phyloP scores from a whole-genome alignment of 2,888 invertebrate genomes.

The Parascotia fuliginaria region DNA sequence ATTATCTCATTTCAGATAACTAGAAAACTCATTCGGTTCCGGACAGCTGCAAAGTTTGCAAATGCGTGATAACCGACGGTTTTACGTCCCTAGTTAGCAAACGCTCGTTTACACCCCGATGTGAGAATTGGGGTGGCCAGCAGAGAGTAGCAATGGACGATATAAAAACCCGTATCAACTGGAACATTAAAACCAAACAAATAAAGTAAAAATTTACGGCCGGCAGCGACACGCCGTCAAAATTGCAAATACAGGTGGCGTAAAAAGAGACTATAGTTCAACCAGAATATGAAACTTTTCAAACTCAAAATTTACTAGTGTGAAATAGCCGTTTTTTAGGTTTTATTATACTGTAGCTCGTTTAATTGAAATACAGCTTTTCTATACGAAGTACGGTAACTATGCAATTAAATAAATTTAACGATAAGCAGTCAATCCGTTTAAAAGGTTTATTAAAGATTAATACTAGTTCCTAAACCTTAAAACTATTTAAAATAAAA shows the following conservation, averaged over 20 bases:
- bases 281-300: constrained; percentile 3
- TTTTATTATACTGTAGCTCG: not conserved
- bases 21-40: constrained; percentile 47
- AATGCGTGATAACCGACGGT: constrained; percentile 48
- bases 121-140: constrained; percentile 39
- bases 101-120: constrained; percentile 44
- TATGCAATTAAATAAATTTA: no score
- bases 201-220: constrained; percentile 74
- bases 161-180: constrained; percentile 47
- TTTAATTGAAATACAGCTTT: not conserved
- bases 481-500: no score
- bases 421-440: no score
- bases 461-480: no score
- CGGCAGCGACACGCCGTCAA: constrained; percentile 56
- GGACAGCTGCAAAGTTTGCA: constrained; percentile 45
- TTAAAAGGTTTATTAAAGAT: no score
- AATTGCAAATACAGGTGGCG: constrained; percentile 68
- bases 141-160: constrained; percentile 23
- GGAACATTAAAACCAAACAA: constrained; percentile 55
- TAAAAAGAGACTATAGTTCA: constrained; percentile 48
- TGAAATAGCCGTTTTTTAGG: not conserved
- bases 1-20: constrained; percentile 38
- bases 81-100: constrained; percentile 45
- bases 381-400: no score
- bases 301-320: not conserved